Percentiles rank a stretch among this genome's conserved stretches.
These are phyloP conservation scores for Macaria liturata DNA, from an alignment of 2,888 invertebrate species.

Conservation along the genomic window DNA sequence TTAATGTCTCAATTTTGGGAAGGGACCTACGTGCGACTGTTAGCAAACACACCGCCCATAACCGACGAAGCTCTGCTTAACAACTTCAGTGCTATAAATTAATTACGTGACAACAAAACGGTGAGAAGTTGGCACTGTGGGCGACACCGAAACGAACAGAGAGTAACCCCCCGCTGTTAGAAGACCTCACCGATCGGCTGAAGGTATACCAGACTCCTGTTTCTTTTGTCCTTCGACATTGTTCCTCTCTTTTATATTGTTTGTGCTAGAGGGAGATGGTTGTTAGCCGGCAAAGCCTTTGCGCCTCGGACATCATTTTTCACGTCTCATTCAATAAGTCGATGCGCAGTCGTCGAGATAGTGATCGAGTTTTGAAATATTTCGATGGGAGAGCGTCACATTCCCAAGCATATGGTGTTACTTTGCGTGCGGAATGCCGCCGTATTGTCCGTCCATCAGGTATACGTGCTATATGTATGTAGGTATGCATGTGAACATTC, in stretches of 20 bases:
- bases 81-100: constrained; percentile 74
- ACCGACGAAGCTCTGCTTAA: constrained; percentile 55
- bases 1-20: constrained; percentile 78
- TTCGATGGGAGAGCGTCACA: constrained; percentile 74
- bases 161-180: constrained; percentile 66
- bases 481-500: constrained; percentile 2
- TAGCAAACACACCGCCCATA: constrained; percentile 73
- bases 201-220: constrained; percentile 58
- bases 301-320: constrained; percentile 78
- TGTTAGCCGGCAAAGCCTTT: constrained; percentile 73
- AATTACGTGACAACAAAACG: constrained; percentile 79
- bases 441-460: constrained; percentile 24
- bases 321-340: constrained; percentile 83
- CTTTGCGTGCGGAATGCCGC: constrained; percentile 78
- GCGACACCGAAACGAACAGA: constrained; percentile 51
- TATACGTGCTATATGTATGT: neutral
- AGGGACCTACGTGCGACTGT: constrained; percentile 68
- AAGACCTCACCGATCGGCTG: constrained; percentile 66
- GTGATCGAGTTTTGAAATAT: constrained; percentile 81
- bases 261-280: constrained; percentile 46
- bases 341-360: constrained; percentile 78
- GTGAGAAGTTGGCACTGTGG: constrained; percentile 66
- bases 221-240: constrained; percentile 72
- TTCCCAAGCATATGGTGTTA: constrained; percentile 83
- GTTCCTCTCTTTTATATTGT: constrained; percentile 49